These are phyloP conservation scores for Cryptoblepharus egeriae DNA, from an alignment of 2,797 vertebrate genomes.

Conservation along the genomic window DNA sequence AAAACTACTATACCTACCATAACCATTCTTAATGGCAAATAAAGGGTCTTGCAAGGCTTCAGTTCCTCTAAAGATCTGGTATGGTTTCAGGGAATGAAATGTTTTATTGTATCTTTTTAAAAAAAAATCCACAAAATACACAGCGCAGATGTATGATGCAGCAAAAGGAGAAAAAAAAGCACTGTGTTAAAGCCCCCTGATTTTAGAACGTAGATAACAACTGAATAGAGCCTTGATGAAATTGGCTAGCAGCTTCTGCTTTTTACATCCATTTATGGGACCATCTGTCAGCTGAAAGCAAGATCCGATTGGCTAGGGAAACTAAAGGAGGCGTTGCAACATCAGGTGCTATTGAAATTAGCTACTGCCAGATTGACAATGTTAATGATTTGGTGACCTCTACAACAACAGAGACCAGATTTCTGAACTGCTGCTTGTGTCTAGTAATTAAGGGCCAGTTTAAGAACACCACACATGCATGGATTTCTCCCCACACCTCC, in stretches of 20 bases:
- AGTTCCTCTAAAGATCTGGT: constrained; percentile 82
- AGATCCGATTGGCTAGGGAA: constrained; percentile 87
- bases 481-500: constrained; percentile 63
- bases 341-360: constrained; percentile 88
- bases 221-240: constrained; percentile 78
- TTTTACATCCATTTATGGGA: constrained; percentile 86
- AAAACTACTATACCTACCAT: constrained; percentile 92
- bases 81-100: constrained; percentile 74
- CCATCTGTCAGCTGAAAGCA: constrained; percentile 84
- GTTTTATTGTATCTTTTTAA: constrained; percentile 65
- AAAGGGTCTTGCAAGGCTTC: constrained; percentile 83
- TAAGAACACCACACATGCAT: constrained; percentile 77
- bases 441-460: constrained; percentile 82
- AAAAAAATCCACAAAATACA: constrained; percentile 76
- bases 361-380: constrained; percentile 84
- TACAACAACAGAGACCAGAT: constrained; percentile 84
- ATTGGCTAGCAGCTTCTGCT: constrained; percentile 82
- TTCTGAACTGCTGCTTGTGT: constrained; percentile 84
- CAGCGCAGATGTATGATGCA: constrained; percentile 73
- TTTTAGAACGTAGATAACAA: constrained; percentile 80
- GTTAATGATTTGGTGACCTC: constrained; percentile 85
- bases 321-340: constrained; percentile 80
- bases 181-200: constrained; percentile 71
- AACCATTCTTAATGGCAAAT: constrained; percentile 92
- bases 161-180: constrained; percentile 62